A percentile compares a stretch with the other conserved stretches of the same genome.
These are phyloP conservation scores for Cerceris ruficornis DNA, from an alignment of 2,888 invertebrate genomes.

Conservation along the genomic window DNA sequence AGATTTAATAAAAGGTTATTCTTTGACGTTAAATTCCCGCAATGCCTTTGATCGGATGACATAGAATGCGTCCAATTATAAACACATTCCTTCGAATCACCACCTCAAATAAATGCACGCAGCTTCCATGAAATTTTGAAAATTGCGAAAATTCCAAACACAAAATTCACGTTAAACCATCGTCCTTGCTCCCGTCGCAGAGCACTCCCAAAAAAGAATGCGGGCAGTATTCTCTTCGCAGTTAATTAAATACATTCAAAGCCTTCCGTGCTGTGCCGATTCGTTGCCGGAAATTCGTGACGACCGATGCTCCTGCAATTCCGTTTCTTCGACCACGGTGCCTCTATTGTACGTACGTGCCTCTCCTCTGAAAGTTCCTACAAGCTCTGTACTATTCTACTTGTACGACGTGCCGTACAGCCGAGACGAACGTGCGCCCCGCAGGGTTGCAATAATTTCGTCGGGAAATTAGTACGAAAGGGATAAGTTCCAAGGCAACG, in stretches of 20 bases:
- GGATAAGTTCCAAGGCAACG: conserved; percentile 18
- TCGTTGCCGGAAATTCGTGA: conserved; percentile 22
- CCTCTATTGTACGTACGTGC: conserved; percentile 36
- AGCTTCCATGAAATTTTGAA: no score
- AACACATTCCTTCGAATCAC: no score
- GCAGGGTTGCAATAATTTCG: conserved; percentile 50
- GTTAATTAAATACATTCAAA: conserved; percentile 16
- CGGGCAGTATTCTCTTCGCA: neutral
- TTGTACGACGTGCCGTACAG: conserved; percentile 35
- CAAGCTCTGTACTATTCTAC: conserved; percentile 21
- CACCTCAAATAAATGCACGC: no score
- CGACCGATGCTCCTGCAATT: conserved; percentile 32
- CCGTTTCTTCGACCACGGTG: conserved; percentile 31
- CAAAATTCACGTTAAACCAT: no score
- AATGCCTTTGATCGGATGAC: no score
- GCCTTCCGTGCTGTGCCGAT: neutral
- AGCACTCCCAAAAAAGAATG: neutral
- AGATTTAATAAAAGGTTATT: no score
- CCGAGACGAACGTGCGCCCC: conserved; percentile 27
- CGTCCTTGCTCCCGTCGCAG: no score
- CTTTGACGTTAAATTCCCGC: no score
- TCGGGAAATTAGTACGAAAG: conserved; percentile 51
- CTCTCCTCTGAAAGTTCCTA: conserved; percentile 13
- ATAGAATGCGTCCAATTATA: no score
- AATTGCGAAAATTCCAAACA: no score